Percentiles rank a stretch among this genome's conserved stretches.
These are phyloP conservation scores for Epirrita christyi DNA, from an alignment of 2,888 invertebrate species.

Conservation along the genomic window DNA sequence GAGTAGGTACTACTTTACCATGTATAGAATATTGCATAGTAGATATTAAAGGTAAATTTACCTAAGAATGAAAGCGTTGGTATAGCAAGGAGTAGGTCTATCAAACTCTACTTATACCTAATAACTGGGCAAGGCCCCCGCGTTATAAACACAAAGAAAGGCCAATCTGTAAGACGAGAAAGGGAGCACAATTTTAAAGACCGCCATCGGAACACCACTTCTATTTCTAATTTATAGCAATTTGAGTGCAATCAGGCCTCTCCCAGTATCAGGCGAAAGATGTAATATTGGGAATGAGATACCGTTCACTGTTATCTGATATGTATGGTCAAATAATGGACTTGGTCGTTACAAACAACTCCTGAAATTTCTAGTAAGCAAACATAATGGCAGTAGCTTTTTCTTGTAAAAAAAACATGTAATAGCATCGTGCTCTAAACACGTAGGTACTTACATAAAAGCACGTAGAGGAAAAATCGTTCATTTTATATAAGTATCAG, in stretches of 20 bases:
- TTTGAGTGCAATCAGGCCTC: conserved; percentile 76
- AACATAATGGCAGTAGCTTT: conserved; percentile 48
- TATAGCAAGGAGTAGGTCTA: conserved; percentile 1
- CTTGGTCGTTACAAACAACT: conserved; percentile 44
- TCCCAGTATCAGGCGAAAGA: conserved; percentile 72
- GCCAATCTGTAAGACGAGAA: conserved; percentile 79
- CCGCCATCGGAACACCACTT: conserved; percentile 72
- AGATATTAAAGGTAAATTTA: not conserved
- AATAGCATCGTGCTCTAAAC: conserved; percentile 21
- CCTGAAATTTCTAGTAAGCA: conserved; percentile 47
- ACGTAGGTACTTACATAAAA: conserved; percentile 30
- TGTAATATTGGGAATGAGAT: conserved; percentile 71
- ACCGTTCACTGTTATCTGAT: conserved; percentile 68
- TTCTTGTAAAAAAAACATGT: conserved; percentile 39
- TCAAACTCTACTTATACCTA: conserved; percentile 35
- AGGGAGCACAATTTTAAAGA: conserved; percentile 81
- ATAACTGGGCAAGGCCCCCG: conserved; percentile 57
- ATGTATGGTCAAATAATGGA: conserved; percentile 59
- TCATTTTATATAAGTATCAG: conserved; percentile 40
- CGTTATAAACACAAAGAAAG: conserved; percentile 73
- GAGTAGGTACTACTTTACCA: not conserved
- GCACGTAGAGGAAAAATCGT: conserved; percentile 27
- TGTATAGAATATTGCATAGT: not conserved
- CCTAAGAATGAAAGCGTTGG: not conserved
- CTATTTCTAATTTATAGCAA: conserved; percentile 82